These are phyloP conservation scores for Phengaris arion DNA, from an alignment of 2,888 invertebrate species.

Conservation along the genomic window DNA sequence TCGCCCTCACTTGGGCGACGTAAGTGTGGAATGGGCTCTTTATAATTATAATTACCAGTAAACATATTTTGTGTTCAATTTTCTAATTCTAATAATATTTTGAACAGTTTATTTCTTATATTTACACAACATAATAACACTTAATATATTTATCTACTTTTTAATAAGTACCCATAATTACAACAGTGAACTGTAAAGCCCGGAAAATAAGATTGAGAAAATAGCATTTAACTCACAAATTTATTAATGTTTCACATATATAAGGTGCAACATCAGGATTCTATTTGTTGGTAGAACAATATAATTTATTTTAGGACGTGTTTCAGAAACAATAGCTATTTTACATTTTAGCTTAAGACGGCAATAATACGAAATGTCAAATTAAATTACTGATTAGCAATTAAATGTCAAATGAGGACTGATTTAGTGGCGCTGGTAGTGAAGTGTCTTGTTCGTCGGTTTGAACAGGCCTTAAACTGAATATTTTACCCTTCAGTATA, in stretches of 20 bases:
- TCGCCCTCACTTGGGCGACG: conserved; percentile 40
- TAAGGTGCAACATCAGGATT: not conserved
- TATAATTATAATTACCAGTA: not conserved
- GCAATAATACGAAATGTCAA: conserved; percentile 10
- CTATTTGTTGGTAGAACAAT: not conserved
- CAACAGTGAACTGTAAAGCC: too few relatives aligned
- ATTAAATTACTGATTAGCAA: conserved; percentile 17
- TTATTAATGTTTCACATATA: too few relatives aligned
- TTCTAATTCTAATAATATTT: too few relatives aligned
- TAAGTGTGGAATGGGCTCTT: not conserved
- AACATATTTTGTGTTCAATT: not conserved
- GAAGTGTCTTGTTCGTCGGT: not conserved
- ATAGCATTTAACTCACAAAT: too few relatives aligned
- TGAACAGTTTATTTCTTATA: too few relatives aligned
- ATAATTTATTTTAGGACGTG: not conserved
- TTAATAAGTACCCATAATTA: too few relatives aligned
- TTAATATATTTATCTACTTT: too few relatives aligned
- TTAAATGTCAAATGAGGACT: conserved; percentile 16
- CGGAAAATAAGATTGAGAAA: too few relatives aligned
- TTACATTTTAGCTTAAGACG: conserved; percentile 2
- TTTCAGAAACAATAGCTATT: conserved; percentile 5
- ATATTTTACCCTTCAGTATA: conserved; percentile 9
- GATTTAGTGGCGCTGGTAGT: conserved; percentile 12
- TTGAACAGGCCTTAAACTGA: not conserved
- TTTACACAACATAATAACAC: too few relatives aligned